These are phyloP conservation scores for Agrochola lychnidis DNA, from an alignment of 2,888 invertebrate species.

Conservation along the genomic window DNA sequence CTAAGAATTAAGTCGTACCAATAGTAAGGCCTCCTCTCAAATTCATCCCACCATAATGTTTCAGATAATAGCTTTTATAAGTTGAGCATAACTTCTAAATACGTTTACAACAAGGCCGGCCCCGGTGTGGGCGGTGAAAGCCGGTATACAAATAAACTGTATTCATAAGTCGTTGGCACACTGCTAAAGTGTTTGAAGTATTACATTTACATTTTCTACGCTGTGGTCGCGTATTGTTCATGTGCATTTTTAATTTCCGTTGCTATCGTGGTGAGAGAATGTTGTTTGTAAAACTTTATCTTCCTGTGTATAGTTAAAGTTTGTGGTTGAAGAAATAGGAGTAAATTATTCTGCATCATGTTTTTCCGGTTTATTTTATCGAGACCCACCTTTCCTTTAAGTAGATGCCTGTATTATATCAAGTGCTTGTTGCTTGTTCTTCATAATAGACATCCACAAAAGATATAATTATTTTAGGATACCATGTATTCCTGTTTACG, in stretches of 20 bases:
- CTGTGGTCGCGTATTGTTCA: constrained; percentile 57
- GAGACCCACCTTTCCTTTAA: background rate
- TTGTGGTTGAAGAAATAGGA: constrained; percentile 27
- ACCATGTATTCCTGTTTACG: background rate
- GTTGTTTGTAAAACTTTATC: constrained; percentile 56
- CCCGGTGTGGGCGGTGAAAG: constrained; percentile 34
- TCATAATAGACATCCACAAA: background rate
- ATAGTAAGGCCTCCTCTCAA: constrained; percentile 52
- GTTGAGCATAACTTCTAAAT: constrained; percentile 62
- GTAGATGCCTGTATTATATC: background rate
- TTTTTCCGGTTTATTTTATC: constrained; percentile 29
- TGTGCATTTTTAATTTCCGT: constrained; percentile 66
- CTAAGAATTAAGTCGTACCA: background rate
- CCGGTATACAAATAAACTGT: constrained; percentile 52
- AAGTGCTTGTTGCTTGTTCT: background rate
- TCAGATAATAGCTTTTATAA: constrained; percentile 70
- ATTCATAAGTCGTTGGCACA: constrained; percentile 51
- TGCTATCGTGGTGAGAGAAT: constrained; percentile 45
- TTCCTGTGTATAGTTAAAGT: constrained; percentile 35
- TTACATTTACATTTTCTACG: constrained; percentile 59
- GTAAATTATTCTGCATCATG: constrained; percentile 5
- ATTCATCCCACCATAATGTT: constrained; percentile 62
- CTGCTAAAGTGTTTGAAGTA: constrained; percentile 43
- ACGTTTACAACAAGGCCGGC: constrained; percentile 51
- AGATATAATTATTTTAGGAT: background rate